phyloP scores from a whole-genome alignment of 2,113 vertebrate genomes.

The Carlito syrichta region DNA sequence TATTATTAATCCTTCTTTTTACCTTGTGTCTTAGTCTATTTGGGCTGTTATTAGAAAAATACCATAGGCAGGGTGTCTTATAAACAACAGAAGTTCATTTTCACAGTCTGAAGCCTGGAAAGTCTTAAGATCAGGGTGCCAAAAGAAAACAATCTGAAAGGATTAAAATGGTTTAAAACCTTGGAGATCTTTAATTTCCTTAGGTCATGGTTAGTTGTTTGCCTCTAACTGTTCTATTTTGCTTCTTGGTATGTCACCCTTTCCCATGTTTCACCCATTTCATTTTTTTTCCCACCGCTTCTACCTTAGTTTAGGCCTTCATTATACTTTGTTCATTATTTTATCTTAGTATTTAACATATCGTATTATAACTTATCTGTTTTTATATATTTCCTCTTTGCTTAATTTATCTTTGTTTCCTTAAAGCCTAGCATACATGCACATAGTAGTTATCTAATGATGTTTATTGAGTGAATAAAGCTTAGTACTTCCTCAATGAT shows the following conservation, averaged over 20 bases:
- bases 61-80: background rate
- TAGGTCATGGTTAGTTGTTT: background rate
- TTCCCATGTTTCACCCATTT: background rate
- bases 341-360: background rate
- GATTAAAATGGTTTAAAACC: background rate
- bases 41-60: background rate
- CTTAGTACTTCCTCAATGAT: background rate
- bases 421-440: background rate
- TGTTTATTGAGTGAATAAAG: background rate
- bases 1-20: background rate
- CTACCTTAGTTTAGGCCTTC: background rate
- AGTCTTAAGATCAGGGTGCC: background rate
- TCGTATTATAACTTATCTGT: background rate
- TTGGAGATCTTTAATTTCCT: background rate
- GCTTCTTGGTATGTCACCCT: background rate
- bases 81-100: background rate
- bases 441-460: background rate
- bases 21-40: background rate
- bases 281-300: background rate
- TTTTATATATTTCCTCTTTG: background rate
- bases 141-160: background rate
- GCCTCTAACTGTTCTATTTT: background rate
- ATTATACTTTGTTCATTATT: slow-evolving; percentile 21
- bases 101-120: background rate
- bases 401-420: background rate